Percentiles rank a stretch among this genome's conserved stretches.
phyloP scores from a whole-genome alignment of 2,113 vertebrate genomes.

The Ptilonorhynchus violaceus region DNA sequence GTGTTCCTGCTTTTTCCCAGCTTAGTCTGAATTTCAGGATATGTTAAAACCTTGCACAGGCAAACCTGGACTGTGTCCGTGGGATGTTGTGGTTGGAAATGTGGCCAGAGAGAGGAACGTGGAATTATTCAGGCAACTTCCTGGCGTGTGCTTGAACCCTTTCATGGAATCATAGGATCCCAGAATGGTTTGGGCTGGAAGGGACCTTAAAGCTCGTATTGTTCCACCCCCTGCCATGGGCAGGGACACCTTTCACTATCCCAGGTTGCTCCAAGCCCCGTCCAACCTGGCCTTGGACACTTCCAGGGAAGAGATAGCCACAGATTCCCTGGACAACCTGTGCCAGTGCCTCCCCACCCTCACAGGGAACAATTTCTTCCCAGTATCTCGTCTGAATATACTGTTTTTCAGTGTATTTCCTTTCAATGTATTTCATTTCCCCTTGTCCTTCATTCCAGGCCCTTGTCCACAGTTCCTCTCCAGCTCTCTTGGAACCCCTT shows the following conservation, averaged over 20 bases:
- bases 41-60: neutral
- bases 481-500: neutral
- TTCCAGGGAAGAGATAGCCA: neutral
- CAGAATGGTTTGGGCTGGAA: neutral
- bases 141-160: neutral
- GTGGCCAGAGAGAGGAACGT: neutral
- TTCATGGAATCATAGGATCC: neutral
- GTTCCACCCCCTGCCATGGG: neutral
- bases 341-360: neutral
- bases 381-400: neutral
- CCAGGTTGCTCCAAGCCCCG: accelerated
- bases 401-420: neutral
- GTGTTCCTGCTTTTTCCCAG: neutral
- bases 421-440: neutral
- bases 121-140: neutral
- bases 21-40: neutral
- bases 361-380: neutral
- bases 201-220: neutral
- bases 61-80: accelerated
- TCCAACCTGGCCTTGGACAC: neutral
- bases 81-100: neutral
- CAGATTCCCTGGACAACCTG: neutral
- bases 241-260: accelerated
- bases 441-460: neutral
- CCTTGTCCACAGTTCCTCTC: neutral